phyloP scores from a whole-genome alignment of 2,797 vertebrate species.

The Crenichthys baileyi region DNA sequence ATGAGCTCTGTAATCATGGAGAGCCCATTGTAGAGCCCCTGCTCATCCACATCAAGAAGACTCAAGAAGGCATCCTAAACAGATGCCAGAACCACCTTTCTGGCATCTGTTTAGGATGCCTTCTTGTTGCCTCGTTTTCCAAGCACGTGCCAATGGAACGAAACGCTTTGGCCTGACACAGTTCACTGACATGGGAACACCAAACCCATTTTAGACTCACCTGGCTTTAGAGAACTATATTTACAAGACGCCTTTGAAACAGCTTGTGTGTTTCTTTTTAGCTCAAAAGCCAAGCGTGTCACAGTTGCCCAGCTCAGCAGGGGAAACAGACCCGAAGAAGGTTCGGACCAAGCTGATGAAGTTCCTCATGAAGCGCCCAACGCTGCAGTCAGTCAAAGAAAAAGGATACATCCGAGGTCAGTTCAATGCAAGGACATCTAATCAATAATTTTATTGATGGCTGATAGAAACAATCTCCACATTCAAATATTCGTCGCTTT shows the following conservation, averaged over 20 bases:
- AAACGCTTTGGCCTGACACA: neutral
- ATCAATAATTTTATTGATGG: neutral
- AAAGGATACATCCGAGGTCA: conserved; percentile 89
- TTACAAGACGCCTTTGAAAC: neutral
- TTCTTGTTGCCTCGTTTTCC: neutral
- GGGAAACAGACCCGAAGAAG: conserved; percentile 84
- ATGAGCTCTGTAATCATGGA: neutral
- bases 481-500: neutral
- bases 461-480: neutral
- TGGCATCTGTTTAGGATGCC: neutral
- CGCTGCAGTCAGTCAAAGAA: conserved; percentile 91
- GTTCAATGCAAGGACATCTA: neutral
- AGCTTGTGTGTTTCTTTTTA: conserved; percentile 4
- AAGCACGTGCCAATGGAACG: no score
- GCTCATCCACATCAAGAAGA: neutral
- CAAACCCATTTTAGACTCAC: conserved; percentile 1
- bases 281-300: conserved; percentile 45
- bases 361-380: conserved; percentile 91
- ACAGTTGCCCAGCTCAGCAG: conserved; percentile 37
- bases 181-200: neutral
- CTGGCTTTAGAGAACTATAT: neutral
- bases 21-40: neutral
- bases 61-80: no score
- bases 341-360: conserved; percentile 91
- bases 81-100: no score